Conservation (phyloP, 35 echinoderm and acorn worm species). For the Ophiothrix spiculata region DNA sequence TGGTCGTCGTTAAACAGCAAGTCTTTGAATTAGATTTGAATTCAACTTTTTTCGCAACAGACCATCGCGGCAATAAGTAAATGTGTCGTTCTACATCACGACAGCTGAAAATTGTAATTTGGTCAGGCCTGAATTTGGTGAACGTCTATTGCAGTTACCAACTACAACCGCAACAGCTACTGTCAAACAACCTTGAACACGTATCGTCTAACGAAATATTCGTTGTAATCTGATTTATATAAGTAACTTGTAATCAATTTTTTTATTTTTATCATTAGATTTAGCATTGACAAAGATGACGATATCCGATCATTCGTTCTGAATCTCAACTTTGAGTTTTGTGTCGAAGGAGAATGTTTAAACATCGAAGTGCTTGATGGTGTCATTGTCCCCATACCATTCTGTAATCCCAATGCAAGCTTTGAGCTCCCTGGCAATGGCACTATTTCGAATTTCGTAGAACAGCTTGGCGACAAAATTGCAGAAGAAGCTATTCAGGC, state of each 20-base stretch:
- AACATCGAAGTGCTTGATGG: background rate
- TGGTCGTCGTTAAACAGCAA: no score
- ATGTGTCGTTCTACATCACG: no score
- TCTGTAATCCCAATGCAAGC: conserved; percentile 20
- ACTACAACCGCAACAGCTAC: no score
- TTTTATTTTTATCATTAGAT: background rate
- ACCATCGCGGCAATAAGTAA: no score
- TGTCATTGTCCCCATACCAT: conserved; percentile 8
- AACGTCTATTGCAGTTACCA: background rate
- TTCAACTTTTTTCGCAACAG: no score
- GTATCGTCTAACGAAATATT: no score
- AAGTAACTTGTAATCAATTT: background rate
- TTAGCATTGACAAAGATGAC: conserved; percentile 14
- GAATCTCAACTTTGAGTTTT: background rate
- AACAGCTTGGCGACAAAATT: background rate
- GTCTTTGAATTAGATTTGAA: no score
- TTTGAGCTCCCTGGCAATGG: background rate
- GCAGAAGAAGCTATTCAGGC: background rate
- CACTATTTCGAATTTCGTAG: background rate
- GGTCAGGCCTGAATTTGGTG: background rate
- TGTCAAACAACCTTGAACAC: no score
- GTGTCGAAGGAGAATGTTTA: conserved; percentile 5
- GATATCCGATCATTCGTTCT: background rate
- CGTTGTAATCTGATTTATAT: background rate
- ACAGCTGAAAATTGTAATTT: no score